Evolutionary conservation across 1,140 invertebrate genomes (phyloP), one percentile per base, ranked within the genome.

Genomic region (Triops cancriformis): DNA sequence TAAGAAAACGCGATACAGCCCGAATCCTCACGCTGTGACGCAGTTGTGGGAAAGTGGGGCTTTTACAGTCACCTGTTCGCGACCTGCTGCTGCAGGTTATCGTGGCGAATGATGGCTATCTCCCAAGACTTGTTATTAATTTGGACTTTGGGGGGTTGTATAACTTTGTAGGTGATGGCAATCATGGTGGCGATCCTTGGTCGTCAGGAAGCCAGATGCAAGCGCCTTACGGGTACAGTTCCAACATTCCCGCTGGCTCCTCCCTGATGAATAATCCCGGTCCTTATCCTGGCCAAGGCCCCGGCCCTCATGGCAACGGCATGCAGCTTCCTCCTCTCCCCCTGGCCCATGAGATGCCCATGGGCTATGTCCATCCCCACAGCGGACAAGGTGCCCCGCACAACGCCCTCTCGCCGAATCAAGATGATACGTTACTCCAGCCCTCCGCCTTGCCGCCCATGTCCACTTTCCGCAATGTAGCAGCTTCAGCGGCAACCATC

Each of bases 391-490:
- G 81, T 26, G 74, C 78, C 11, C 80, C 79, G 37, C 64, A 77
- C 77, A 80, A 79, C 76, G 79, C 81, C 26, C 72, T 80, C 14
- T 78, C 73, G 64, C 78, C 85, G 80, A 86, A 86, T 80, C 89
- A 89, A 82, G 90, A 89, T 83, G 82, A 85, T 77, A 87, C 88
- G 80, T 87, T 88, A 80, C 86, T 87, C 82, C 87, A 90, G 82
- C 88, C 91, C 82, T 91, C 93, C 31, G 89, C 89, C 76, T 88
- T 97, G 85, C 95, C 95, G 78, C 95, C 95, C 45, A 97, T 98
- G 94, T 96, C 94, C 76, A 94, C 93, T 79, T 94, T 98, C 87
- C 89, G 94, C 18, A 74, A 74, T 26, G 27, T 41, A 18, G 73
- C 27, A 28, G 18, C 27, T 74, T 74, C 27, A 74, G 37, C 45